Conservation (phyloP, 92 coral and sea anemone genomes). For the Actinernus sp. region DNA sequence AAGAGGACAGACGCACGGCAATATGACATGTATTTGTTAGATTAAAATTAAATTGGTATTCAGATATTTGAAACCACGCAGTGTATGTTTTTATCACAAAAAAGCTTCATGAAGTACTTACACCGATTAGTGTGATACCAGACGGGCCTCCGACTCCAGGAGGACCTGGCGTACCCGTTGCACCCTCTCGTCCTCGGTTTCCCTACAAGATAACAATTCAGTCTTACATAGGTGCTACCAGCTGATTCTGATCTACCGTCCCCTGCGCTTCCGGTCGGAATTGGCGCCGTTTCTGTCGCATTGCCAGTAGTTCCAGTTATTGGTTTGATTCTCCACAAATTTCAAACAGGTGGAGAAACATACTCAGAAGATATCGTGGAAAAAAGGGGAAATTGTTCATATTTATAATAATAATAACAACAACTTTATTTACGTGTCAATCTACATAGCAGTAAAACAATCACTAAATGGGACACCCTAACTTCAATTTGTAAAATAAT, state of each 20-base stretch:
- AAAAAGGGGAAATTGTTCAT: too few species aligned
- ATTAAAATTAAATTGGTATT: too few species aligned
- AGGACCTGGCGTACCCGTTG: slow-evolving; percentile 29
- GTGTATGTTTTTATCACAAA: background rate
- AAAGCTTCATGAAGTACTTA: slow-evolving; percentile 6
- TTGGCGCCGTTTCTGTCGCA: background rate
- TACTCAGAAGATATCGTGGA: too few species aligned
- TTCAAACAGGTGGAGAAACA: background rate
- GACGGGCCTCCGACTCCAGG: slow-evolving; percentile 39
- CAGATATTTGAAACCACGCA: background rate
- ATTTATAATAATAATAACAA: too few species aligned
- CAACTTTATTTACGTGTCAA: too few species aligned
- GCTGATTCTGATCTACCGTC: too few species aligned
- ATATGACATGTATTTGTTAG: too few species aligned
- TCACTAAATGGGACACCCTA: too few species aligned
- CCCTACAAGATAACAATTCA: slow-evolving; percentile 16
- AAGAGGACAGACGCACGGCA: too few species aligned
- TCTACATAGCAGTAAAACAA: too few species aligned
- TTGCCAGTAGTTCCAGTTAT: background rate
- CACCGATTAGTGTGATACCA: slow-evolving; percentile 54
- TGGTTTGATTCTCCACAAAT: background rate
- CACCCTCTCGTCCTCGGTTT: slow-evolving; percentile 28
- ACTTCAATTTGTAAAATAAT: too few species aligned
- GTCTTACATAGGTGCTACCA: background rate
- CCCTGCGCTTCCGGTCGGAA: too few species aligned